Percentiles rank a stretch among this genome's conserved stretches.
These are phyloP conservation scores for Epicampocera succincta DNA, from an alignment of 2,888 invertebrate species.

Conservation along the genomic window DNA sequence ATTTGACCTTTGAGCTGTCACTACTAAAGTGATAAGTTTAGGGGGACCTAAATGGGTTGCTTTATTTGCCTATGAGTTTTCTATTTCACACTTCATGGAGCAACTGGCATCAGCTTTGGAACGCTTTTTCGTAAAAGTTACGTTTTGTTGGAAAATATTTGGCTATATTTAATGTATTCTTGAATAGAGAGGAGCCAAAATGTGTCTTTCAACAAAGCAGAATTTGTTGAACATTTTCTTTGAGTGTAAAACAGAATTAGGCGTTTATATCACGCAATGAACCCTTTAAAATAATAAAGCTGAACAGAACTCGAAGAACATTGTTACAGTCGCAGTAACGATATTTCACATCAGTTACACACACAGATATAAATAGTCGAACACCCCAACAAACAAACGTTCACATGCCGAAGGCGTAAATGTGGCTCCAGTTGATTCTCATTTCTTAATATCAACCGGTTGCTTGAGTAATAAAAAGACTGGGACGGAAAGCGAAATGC, in stretches of 20 bases:
- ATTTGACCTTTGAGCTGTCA: too few species aligned
- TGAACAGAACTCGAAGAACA: constrained; percentile 36
- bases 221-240: background rate
- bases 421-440: constrained; percentile 36
- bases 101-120: too few species aligned
- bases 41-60: too few species aligned
- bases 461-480: constrained; percentile 33
- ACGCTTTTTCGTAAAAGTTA: too few species aligned
- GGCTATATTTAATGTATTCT: too few species aligned
- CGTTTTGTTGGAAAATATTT: too few species aligned
- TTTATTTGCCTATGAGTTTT: too few species aligned
- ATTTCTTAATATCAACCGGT: constrained; percentile 58
- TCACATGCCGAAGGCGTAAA: constrained; percentile 27
- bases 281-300: constrained; percentile 34
- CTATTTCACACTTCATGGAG: too few species aligned
- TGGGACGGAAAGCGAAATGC: constrained; percentile 22
- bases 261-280: constrained; percentile 54
- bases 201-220: too few species aligned
- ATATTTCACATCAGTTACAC: constrained; percentile 30
- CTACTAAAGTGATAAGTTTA: too few species aligned
- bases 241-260: constrained; percentile 39
- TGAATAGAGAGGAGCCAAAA: too few species aligned
- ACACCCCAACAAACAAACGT: background rate
- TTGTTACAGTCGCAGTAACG: constrained; percentile 49
- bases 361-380: background rate